phyloP scores from a whole-genome alignment of 2,797 vertebrate genomes.

The Euphonia xanthogaster region DNA sequence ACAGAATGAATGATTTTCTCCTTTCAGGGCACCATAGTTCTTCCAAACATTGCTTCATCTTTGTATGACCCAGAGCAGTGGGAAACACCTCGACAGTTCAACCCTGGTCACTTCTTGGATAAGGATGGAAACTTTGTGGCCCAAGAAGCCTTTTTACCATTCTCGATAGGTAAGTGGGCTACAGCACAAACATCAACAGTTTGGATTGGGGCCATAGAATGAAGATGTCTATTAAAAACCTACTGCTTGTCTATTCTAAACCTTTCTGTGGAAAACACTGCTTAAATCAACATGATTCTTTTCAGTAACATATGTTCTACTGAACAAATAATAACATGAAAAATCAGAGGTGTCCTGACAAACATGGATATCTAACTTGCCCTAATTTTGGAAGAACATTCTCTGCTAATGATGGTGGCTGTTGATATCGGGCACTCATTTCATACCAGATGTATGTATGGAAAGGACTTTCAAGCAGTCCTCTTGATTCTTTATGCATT shows the following conservation, averaged over 20 bases:
- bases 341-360: neutral
- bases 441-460: neutral
- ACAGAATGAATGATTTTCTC: neutral
- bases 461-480: neutral
- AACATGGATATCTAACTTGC: neutral
- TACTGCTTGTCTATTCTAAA: neutral
- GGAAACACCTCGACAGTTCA: slow-evolving; percentile 68
- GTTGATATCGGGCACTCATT: neutral
- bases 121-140: slow-evolving; percentile 61
- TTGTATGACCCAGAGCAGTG: slow-evolving; percentile 60
- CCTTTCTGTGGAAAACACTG: neutral
- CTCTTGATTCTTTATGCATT: neutral
- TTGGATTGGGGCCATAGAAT: neutral
- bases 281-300: neutral
- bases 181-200: neutral
- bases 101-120: slow-evolving; percentile 66
- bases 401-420: neutral
- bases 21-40: slow-evolving; percentile 61
- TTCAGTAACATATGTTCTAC: neutral
- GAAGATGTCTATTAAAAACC: neutral
- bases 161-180: slow-evolving; percentile 54
- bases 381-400: neutral
- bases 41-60: slow-evolving; percentile 66
- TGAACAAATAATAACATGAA: neutral
- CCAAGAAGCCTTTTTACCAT: slow-evolving; percentile 66